Percentiles rank a stretch among this genome's conserved stretches.
Evolutionary conservation across 2,113 vertebrate species (phyloP).

Genomic region (Colius striatus): DNA sequence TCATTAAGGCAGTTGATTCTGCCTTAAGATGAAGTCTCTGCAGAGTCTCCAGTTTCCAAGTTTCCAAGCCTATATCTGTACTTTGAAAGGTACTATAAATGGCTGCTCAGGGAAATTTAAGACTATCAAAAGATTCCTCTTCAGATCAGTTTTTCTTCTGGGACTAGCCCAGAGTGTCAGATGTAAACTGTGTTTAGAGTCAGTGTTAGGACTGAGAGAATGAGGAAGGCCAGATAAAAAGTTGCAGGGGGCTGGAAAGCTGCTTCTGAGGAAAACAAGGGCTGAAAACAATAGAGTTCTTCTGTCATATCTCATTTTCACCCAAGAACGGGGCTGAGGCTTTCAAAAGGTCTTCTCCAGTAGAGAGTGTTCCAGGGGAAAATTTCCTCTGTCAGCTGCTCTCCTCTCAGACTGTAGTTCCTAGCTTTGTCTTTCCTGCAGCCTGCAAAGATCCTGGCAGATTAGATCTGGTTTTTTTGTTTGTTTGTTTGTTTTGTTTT

Average conservation of each 20-base stretch:
- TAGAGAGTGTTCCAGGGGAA: background rate
- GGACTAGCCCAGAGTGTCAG: background rate
- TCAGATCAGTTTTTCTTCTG: background rate
- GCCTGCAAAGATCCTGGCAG: background rate
- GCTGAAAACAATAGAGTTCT: background rate
- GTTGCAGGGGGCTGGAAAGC: background rate
- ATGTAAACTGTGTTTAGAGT: background rate
- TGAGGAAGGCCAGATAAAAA: background rate
- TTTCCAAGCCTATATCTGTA: background rate
- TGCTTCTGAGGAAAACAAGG: background rate
- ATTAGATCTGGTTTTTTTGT: background rate
- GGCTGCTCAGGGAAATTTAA: background rate
- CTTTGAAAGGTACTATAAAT: background rate
- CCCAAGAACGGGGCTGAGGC: background rate
- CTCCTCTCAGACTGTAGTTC: background rate
- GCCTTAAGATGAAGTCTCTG: background rate
- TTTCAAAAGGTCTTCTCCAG: background rate
- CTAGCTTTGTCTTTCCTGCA: background rate
- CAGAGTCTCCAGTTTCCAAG: background rate
- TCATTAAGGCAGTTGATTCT: background rate
- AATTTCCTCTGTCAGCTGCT: background rate
- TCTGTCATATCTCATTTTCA: background rate
- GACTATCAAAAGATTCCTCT: background rate
- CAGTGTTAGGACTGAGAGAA: background rate
- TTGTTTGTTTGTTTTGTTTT: no score